Conservation (phyloP, 2,888 invertebrate species). For the Lepetodrilus schrolli region DNA sequence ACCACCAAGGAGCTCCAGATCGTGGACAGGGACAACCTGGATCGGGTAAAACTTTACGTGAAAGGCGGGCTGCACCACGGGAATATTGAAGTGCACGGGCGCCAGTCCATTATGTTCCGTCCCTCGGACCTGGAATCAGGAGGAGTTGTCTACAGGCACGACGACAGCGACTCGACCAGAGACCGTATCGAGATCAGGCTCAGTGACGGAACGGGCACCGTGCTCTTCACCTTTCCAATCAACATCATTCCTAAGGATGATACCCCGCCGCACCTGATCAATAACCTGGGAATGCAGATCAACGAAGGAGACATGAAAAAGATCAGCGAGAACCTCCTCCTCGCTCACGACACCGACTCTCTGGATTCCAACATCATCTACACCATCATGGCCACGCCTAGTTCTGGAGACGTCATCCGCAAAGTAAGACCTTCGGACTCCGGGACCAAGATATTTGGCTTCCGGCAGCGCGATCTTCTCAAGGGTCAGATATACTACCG, state of each 20-base stretch:
- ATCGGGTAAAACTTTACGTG: conserved; percentile 64
- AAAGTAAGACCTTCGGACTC: conserved; percentile 61
- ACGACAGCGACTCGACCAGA: conserved; percentile 68
- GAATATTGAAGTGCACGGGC: conserved; percentile 58
- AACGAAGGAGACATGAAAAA: conserved; percentile 69
- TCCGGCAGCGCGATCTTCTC: conserved; percentile 71
- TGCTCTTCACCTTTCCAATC: conserved; percentile 70
- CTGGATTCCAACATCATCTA: conserved; percentile 69
- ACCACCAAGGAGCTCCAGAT: conserved; percentile 64
- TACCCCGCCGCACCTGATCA: conserved; percentile 70
- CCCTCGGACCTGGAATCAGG: conserved; percentile 64
- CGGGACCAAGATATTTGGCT: conserved; percentile 66
- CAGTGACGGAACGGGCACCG: conserved; percentile 69
- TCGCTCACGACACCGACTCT: conserved; percentile 72
- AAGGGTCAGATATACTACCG: conserved; percentile 73
- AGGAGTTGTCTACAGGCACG: conserved; percentile 69
- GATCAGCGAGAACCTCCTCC: conserved; percentile 62
- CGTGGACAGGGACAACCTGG: conserved; percentile 72
- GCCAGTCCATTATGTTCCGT: conserved; percentile 65
- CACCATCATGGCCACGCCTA: conserved; percentile 65
- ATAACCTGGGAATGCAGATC: conserved; percentile 70
- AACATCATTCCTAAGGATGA: conserved; percentile 74
- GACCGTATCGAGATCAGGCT: conserved; percentile 72
- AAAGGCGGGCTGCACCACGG: conserved; percentile 71
- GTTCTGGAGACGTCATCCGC: conserved; percentile 68